These are phyloP conservation scores for Metallyticus violacea DNA, from an alignment of 2,888 invertebrate species.

Conservation along the genomic window DNA sequence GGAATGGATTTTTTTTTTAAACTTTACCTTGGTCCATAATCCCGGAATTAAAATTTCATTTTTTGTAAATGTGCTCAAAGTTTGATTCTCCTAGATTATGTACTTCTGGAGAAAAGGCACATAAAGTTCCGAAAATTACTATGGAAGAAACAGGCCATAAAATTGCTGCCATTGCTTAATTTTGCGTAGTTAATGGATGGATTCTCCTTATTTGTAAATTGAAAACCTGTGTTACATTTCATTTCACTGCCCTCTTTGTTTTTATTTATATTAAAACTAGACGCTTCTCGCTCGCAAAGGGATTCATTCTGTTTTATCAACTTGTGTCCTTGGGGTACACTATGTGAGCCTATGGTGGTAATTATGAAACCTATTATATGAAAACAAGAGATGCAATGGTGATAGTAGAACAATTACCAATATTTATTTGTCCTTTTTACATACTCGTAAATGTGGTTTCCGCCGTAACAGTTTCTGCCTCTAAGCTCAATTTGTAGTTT, in stretches of 20 bases:
- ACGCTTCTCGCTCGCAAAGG: background rate
- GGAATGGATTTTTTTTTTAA: too few species aligned
- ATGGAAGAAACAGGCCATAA: too few species aligned
- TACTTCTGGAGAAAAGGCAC: too few species aligned
- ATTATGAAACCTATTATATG: background rate
- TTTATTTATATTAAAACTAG: background rate
- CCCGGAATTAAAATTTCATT: too few species aligned
- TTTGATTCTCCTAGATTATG: too few species aligned
- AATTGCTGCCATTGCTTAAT: too few species aligned
- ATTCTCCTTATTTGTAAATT: too few species aligned
- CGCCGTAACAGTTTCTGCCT: background rate
- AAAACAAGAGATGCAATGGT: background rate
- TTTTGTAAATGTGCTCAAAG: too few species aligned
- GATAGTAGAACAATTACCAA: background rate
- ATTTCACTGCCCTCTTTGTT: background rate
- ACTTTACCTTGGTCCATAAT: too few species aligned
- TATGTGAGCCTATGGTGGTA: background rate
- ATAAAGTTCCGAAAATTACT: too few species aligned
- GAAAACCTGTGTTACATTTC: background rate
- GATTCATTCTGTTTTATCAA: background rate
- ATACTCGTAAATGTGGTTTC: background rate
- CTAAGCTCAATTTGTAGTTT: background rate
- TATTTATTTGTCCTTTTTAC: background rate
- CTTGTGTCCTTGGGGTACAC: background rate
- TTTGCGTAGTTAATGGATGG: too few species aligned